Evolutionary conservation across 1,140 invertebrate species (phyloP), one percentile per base, ranked within the genome.

Genomic region (Lucilia cuprina): DNA sequence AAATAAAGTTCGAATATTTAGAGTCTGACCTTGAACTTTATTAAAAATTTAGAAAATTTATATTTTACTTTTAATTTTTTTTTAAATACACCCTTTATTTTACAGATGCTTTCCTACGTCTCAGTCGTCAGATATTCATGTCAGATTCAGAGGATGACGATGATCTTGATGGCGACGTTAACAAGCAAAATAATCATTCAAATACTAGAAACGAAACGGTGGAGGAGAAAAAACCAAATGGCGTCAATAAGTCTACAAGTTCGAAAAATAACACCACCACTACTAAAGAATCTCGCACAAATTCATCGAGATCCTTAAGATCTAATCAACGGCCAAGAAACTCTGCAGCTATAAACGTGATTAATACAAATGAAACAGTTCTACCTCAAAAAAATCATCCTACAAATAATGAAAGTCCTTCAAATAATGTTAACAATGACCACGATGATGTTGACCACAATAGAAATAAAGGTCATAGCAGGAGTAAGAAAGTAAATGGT

Each of bases 341-440:
- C 19, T 80, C 77, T 19, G 77, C 77, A 50, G 77, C 77, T 9
- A 13, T 80, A 50, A 80, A 80, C 25, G 77, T 82, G 41, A 47
- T 60, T 13, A 78, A 65, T 19, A 35, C 75, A 74, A 41, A 30
- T 49, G 50, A 78, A 83, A 85, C 82, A 74, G 77, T 83, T 82
- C 75, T 83, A 83, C 82, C 82, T 80, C 75, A 83, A 83, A 80
- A 10, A 49, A 74, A 49, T 13, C 47, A 21, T 49, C 34, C 77
- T 49, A 21, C 83, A 49, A n/a, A 13, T 50, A 50, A 49, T 25
- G n/a, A 49, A 50, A 25, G n/a, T 50, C 10, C 25, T 47, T 47
- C 49, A 12, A 75, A 82, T 34, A 60, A 80, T 10, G 7, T 41
- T 41, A 41, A 41, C 10, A 41, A 41, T 21, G 30, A 70, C n/a